Base-by-base conservation (phyloP, 1,140 invertebrate species). In the Vollenhovia emeryi region DNA sequence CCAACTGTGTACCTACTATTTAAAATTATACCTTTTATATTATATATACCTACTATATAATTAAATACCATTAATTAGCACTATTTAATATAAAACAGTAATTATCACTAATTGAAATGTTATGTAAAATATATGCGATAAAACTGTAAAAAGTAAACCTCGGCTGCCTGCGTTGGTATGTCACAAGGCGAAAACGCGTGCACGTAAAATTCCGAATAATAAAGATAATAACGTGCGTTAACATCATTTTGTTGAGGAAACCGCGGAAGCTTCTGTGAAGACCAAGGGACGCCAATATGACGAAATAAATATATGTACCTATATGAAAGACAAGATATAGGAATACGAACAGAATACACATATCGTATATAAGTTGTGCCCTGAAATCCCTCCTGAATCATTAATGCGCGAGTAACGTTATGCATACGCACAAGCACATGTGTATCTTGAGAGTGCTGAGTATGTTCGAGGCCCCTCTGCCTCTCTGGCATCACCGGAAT, bases 401-500 rank as follows among this genome's bases (percentile, higher is more conserved):
- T 80, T 80, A 55, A 80, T 71, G 2, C 18, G 50, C n/a, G 30
- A 68, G 24, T 82, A 3, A 45, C 2, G 50, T 59, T 45, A 71
- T 71, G 8, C n/a, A 80, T 80, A 80, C 18, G 24, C 50, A 66
- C n/a, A 36, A n/a, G 40, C 11, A 43, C 13, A 57, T 27, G 24
- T 62, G 21, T 57, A 80, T 6, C 11, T 52, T 68, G 45, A 57
- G 43, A 71, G 24, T 5, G 13, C 3, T 11, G 24, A 57, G 18
- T 66, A 5, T 45, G n/a, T 33, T 45, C 21, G 13, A 52, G 6
- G 5, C 7, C 15, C 3, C 11, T 11, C 8, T 6, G 3, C 5
- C 2, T 43, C 36, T 43, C 30, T 43, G 36, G 45, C 52, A 82
- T 71, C 33, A 43, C 13, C 24, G 18, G 66, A 80, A 80, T 80